Conservation (phyloP, 2,888 invertebrate species). For the Sphaerophoria rueppellii region DNA sequence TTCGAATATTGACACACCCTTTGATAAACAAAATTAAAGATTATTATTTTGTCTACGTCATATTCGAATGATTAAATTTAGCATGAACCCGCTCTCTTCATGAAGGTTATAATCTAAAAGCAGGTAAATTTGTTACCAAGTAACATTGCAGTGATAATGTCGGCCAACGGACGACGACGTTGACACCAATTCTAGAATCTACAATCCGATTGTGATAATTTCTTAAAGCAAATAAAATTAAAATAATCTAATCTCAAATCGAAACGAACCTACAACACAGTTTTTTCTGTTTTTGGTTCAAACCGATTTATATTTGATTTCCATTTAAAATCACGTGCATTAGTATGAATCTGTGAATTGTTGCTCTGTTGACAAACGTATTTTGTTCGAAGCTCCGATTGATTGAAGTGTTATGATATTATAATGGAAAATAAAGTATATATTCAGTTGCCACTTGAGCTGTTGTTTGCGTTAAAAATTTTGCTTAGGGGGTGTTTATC, state of each 20-base stretch:
- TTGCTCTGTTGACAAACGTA: background rate
- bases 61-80: too few relatives aligned
- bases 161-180: background rate
- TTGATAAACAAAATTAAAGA: too few relatives aligned
- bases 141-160: background rate
- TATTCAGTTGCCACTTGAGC: background rate
- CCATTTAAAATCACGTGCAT: conserved; percentile 13
- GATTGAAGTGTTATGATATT: background rate
- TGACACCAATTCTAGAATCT: conserved; percentile 21
- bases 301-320: background rate
- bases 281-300: background rate
- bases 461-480: background rate
- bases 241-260: conserved; percentile 21
- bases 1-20: too few relatives aligned
- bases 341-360: conserved; percentile 7
- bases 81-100: too few relatives aligned
- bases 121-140: conserved; percentile 27
- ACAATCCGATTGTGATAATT: conserved; percentile 27
- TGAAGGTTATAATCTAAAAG: background rate
- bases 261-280: background rate
- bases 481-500: conserved; percentile 8
- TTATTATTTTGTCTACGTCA: too few relatives aligned
- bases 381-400: background rate
- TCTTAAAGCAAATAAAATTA: too few relatives aligned
- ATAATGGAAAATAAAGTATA: background rate